A percentile compares a stretch with the other conserved stretches of the same genome.
phyloP scores from a whole-genome alignment of 2,888 invertebrate species.

The Tetanocera ferruginea region DNA sequence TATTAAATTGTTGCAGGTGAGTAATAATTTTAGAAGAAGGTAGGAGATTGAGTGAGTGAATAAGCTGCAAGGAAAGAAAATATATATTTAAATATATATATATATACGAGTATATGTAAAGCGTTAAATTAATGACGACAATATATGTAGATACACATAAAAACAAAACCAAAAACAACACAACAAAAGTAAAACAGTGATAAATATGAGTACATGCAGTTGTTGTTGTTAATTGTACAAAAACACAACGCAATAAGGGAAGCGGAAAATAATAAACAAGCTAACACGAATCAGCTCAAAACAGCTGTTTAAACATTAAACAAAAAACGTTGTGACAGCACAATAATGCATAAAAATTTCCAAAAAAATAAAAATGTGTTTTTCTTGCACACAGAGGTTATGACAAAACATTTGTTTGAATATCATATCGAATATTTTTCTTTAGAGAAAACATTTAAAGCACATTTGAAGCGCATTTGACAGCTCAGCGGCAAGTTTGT shows the following conservation, averaged over 20 bases:
- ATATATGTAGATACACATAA: slow-evolving; percentile 32
- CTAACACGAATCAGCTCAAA: neutral
- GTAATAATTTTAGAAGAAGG: slow-evolving; percentile 30
- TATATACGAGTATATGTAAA: neutral
- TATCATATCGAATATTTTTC: neutral
- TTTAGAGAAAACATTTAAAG: neutral
- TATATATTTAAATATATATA: slow-evolving; percentile 34
- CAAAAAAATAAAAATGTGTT: neutral
- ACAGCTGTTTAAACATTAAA: slow-evolving; percentile 16
- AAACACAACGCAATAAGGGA: neutral
- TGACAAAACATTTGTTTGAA: too few species aligned
- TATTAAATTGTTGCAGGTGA: slow-evolving; percentile 45
- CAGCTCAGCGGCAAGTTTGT: slow-evolving; percentile 1
- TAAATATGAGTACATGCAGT: neutral
- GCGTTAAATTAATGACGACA: slow-evolving; percentile 35
- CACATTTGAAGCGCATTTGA: neutral
- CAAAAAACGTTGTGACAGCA: neutral
- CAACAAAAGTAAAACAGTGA: slow-evolving; percentile 21
- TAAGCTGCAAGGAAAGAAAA: slow-evolving; percentile 55
- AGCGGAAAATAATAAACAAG: neutral
- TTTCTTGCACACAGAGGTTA: neutral
- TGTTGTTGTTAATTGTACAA: neutral
- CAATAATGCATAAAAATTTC: neutral
- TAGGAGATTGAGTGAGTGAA: slow-evolving; percentile 31
- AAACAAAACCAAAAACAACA: slow-evolving; percentile 21